These are phyloP conservation scores for Anguilla obscura DNA, from an alignment of 2,797 vertebrate species.

Conservation along the genomic window DNA sequence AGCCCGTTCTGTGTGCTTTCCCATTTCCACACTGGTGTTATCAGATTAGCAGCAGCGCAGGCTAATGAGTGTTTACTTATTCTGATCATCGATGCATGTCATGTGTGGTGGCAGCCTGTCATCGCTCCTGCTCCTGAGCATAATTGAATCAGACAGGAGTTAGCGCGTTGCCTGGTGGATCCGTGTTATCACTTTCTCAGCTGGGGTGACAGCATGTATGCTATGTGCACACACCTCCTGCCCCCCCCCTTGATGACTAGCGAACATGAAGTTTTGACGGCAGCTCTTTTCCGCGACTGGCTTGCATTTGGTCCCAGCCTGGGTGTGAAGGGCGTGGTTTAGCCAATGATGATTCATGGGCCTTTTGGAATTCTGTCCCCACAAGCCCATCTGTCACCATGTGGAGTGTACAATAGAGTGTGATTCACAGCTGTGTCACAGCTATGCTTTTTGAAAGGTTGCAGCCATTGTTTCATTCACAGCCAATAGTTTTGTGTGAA, in stretches of 20 bases:
- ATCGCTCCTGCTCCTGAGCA: not conserved
- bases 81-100: not conserved
- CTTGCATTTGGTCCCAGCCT: not conserved
- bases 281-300: not conserved
- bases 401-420: not conserved
- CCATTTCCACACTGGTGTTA: not conserved
- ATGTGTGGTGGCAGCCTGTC: not conserved
- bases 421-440: not conserved
- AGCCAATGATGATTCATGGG: not conserved
- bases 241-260: not conserved
- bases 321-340: not conserved
- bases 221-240: not conserved
- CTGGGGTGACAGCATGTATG: not conserved
- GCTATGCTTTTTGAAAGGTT: not conserved
- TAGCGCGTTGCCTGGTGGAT: not conserved
- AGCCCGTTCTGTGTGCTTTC: not conserved
- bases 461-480: not conserved
- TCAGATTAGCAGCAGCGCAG: not conserved
- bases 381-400: not conserved
- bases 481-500: not conserved
- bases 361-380: not conserved
- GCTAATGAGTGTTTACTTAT: not conserved
- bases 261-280: not conserved
- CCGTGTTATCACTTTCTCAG: not conserved
- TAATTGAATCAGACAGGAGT: conserved; percentile 5